Percentiles rank a stretch among this genome's conserved stretches.
Conservation (phyloP, 1,140 invertebrate genomes). For the Pseudomyrmex flavicornis region DNA sequence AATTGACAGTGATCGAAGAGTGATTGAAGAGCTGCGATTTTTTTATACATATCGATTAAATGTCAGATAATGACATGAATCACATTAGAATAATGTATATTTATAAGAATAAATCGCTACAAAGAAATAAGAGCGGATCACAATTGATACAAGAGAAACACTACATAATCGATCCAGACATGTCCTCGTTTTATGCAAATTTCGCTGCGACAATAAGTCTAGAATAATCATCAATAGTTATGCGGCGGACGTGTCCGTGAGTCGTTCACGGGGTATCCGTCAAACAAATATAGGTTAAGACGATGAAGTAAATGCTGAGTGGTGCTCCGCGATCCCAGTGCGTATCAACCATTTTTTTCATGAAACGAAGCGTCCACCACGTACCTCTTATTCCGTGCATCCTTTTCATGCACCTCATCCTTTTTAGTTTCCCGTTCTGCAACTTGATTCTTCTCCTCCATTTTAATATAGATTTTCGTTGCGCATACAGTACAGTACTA, state of each 20-base stretch:
- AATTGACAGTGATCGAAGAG: constrained; percentile 5
- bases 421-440: constrained; percentile 80
- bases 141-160: neutral
- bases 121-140: neutral
- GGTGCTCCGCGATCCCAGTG: too few relatives aligned
- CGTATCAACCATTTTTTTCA: too few relatives aligned
- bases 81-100: neutral
- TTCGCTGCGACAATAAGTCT: too few relatives aligned
- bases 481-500: constrained; percentile 45
- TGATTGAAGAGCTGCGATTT: neutral
- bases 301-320: neutral
- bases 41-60: constrained; percentile 4
- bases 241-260: neutral
- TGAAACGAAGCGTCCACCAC: neutral
- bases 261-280: neutral
- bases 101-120: neutral
- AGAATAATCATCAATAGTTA: constrained; percentile 28
- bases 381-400: constrained; percentile 81
- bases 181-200: neutral
- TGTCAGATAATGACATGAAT: constrained; percentile 9
- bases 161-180: neutral
- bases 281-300: constrained; percentile 51
- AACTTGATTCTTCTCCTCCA: constrained; percentile 82
- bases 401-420: constrained; percentile 81
- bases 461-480: constrained; percentile 83